Conservation (phyloP, 1,140 invertebrate species). For the Stegodyphus dumicola region DNA sequence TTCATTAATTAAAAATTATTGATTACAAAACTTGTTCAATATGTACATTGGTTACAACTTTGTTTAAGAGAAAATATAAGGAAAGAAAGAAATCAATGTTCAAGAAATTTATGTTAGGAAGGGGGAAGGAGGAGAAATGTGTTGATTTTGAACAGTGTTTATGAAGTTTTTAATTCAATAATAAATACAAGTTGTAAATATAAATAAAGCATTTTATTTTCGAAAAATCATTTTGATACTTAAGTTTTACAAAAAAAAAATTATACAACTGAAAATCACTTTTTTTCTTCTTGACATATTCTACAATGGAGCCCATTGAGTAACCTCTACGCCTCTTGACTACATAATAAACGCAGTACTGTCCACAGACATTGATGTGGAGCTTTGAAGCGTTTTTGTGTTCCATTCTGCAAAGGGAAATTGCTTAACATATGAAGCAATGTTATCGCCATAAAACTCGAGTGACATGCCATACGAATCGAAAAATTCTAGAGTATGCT, state of each 20-base stretch:
- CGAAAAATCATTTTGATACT: neutral
- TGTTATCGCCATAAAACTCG: neutral
- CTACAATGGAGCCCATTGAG: neutral
- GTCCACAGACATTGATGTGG: conserved; percentile 8
- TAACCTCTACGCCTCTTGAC: neutral
- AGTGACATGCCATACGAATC: neutral
- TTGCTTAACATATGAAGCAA: neutral
- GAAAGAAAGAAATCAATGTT: too few species aligned
- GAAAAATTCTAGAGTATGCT: neutral
- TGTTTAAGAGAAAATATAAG: too few species aligned
- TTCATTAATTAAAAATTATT: too few species aligned
- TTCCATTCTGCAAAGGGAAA: neutral
- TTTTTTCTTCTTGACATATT: neutral
- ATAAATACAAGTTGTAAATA: too few species aligned
- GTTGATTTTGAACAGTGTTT: too few species aligned
- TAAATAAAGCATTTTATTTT: neutral
- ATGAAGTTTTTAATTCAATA: too few species aligned
- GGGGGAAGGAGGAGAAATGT: too few species aligned
- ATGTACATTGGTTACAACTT: too few species aligned
- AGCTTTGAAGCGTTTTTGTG: neutral
- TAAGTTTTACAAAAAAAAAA: neutral
- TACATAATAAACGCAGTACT: neutral
- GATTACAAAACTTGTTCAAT: too few species aligned
- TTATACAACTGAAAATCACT: conserved; percentile 9
- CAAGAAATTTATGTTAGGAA: too few species aligned